Evolutionary conservation across 2,113 vertebrate genomes (phyloP).

Genomic region (Patagioenas fasciata): DNA sequence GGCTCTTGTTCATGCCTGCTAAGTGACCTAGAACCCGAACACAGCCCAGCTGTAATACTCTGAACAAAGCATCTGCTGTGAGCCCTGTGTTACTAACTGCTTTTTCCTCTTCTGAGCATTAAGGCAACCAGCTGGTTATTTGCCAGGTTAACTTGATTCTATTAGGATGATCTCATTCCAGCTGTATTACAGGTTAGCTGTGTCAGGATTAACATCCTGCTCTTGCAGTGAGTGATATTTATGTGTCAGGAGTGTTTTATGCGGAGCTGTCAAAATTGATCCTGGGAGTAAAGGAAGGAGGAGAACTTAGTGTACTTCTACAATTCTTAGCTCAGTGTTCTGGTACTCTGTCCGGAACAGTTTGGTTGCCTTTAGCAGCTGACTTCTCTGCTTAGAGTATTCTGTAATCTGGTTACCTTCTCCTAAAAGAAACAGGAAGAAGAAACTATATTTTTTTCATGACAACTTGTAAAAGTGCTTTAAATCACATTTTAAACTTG

Average conservation of each 20-base stretch:
- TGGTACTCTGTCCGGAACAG: neutral
- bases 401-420: neutral
- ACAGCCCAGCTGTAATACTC: neutral
- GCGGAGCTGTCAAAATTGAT: neutral
- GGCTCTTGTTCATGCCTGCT: neutral
- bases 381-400: neutral
- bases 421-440: neutral
- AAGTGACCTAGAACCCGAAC: neutral
- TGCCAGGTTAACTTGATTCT: constrained; percentile 17
- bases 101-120: neutral
- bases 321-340: neutral
- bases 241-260: neutral
- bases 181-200: neutral
- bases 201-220: neutral
- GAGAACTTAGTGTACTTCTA: neutral
- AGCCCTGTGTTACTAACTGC: neutral
- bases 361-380: neutral
- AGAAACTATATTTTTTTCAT: neutral
- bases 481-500: neutral
- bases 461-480: neutral
- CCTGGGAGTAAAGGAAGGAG: neutral
- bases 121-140: constrained; percentile 22
- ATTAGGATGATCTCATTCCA: neutral
- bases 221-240: neutral
- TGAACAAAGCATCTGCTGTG: neutral